A percentile compares a stretch with the other conserved stretches of the same genome.
Conservation (phyloP, 2,888 invertebrate genomes). For the Neoscelio sp. region DNA sequence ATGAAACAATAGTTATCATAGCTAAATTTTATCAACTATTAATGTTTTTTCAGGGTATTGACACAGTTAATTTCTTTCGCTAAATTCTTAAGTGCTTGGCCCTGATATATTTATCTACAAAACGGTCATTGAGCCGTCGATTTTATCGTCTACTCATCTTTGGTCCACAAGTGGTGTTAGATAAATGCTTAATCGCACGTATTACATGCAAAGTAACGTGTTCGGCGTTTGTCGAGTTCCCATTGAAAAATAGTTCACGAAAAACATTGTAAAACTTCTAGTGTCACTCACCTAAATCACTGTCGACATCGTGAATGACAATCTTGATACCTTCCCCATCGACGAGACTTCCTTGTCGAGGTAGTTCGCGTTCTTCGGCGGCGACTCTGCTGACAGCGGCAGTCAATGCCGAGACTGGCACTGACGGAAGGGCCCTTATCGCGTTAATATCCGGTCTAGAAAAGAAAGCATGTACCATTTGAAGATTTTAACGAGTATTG, state of each 20-base stretch:
- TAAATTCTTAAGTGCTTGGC: neutral
- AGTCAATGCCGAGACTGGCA: slow-evolving; percentile 82
- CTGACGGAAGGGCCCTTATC: slow-evolving; percentile 83
- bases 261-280: slow-evolving; percentile 39
- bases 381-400: slow-evolving; percentile 86
- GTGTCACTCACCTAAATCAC: slow-evolving; percentile 80
- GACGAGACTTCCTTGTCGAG: slow-evolving; percentile 92
- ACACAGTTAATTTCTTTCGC: no score
- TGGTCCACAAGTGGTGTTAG: neutral
- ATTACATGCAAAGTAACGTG: neutral
- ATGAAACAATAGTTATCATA: no score
- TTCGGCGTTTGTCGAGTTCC: neutral
- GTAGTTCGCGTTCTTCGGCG: slow-evolving; percentile 86
- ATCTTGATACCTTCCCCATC: slow-evolving; percentile 97
- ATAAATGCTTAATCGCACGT: slow-evolving; percentile 9
- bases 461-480: slow-evolving; percentile 62
- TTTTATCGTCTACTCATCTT: slow-evolving; percentile 2
- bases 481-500: slow-evolving; percentile 35
- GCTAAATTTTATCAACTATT: no score
- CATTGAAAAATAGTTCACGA: slow-evolving; percentile 9
- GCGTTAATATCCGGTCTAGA: slow-evolving; percentile 89
- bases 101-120: neutral
- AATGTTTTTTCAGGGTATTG: no score
- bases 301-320: slow-evolving; percentile 95
- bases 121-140: neutral